Conservation (phyloP, 2,797 vertebrate genomes). For the Cryptoprocta ferox region DNA sequence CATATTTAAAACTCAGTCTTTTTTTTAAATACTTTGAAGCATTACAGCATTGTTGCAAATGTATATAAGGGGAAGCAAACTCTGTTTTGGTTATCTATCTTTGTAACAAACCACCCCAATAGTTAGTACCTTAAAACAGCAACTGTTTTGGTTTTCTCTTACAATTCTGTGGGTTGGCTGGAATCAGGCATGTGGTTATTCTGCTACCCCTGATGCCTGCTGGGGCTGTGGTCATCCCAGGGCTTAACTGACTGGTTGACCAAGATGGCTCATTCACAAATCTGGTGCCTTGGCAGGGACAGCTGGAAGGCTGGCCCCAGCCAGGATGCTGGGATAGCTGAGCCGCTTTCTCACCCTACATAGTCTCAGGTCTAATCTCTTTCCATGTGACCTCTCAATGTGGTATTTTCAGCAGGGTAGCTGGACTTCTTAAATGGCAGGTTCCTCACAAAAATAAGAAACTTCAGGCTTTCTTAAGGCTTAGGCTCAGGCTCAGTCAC, state of each 20-base stretch:
- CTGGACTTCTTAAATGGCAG: not conserved
- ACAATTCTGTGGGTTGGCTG: not conserved
- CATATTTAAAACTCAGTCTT: slow-evolving; percentile 28
- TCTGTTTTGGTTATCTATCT: not conserved
- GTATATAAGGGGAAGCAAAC: not conserved
- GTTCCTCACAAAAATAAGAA: not conserved
- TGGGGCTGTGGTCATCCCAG: not conserved
- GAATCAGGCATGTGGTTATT: not conserved
- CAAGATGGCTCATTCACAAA: not conserved
- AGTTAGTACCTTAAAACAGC: not conserved
- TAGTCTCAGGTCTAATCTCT: not conserved
- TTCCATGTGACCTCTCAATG: not conserved
- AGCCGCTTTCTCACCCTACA: not conserved
- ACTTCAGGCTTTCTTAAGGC: not conserved
- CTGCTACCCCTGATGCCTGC: not conserved
- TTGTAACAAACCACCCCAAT: not conserved
- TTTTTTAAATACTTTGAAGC: slow-evolving; percentile 46
- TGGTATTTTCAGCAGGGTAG: not conserved
- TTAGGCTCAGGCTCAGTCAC: not conserved
- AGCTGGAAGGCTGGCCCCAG: not conserved
- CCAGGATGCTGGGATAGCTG: not conserved
- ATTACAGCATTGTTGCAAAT: not conserved
- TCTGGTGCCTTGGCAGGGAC: not conserved
- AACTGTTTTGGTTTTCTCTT: not conserved
- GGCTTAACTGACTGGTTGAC: not conserved